Evolutionary conservation across 2,888 invertebrate genomes (phyloP).

Genomic region (Dorcus parallelipipedus): DNA sequence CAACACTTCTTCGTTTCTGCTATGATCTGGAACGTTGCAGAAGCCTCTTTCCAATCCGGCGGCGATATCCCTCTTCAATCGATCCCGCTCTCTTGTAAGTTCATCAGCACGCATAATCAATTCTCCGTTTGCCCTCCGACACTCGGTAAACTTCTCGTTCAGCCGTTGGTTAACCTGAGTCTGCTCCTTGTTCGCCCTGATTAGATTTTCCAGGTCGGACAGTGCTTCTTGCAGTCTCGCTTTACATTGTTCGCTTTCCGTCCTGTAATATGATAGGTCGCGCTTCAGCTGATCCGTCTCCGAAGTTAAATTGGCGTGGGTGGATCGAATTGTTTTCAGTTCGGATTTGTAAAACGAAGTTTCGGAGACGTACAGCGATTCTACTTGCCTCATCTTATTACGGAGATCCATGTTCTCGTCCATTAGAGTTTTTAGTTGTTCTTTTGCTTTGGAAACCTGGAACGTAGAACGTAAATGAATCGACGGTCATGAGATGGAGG

Average conservation of each 20-base stretch:
- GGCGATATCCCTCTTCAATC: constrained; percentile 10
- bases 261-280: constrained; percentile 5
- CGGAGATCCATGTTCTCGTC: constrained; percentile 21
- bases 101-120: constrained; percentile 10
- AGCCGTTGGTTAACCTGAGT: constrained; percentile 6
- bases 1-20: constrained; percentile 17
- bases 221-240: constrained; percentile 4
- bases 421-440: constrained; percentile 15
- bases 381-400: constrained; percentile 17
- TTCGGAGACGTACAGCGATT: constrained; percentile 20
- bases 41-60: background rate
- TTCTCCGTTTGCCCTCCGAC: constrained; percentile 11
- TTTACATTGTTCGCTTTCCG: constrained; percentile 11
- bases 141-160: constrained; percentile 4
- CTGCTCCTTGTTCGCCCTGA: constrained; percentile 8
- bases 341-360: constrained; percentile 21
- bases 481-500: no score
- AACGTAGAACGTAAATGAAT: constrained; percentile 4
- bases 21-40: constrained; percentile 18
- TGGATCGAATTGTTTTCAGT: constrained; percentile 11
- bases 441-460: constrained; percentile 20
- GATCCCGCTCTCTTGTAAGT: constrained; percentile 4
- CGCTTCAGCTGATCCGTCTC: constrained; percentile 13
- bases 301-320: constrained; percentile 14
- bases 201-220: constrained; percentile 16